phyloP scores from a whole-genome alignment of 1,140 invertebrate species.

The Kradibia gibbosae region DNA sequence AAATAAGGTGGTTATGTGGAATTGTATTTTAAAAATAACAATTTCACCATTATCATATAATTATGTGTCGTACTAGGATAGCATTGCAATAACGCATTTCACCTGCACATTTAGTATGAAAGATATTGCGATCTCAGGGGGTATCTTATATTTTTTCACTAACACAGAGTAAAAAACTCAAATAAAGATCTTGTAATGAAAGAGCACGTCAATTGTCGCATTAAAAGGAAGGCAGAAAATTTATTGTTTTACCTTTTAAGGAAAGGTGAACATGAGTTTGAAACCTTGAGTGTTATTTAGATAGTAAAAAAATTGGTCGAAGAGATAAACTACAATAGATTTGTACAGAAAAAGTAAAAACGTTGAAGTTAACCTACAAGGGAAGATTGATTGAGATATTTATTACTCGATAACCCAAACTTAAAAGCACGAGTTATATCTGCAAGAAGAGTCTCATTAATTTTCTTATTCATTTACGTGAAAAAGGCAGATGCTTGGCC shows the following conservation, averaged over 20 bases:
- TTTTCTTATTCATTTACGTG: neutral
- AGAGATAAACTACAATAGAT: conserved; percentile 56
- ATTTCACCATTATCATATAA: conserved; percentile 10
- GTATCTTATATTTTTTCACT: conserved; percentile 5
- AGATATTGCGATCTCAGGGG: neutral
- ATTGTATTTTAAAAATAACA: neutral
- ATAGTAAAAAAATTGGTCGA: neutral
- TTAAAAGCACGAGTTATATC: conserved; percentile 6
- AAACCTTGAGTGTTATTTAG: conserved; percentile 4
- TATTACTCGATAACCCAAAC: conserved; percentile 26
- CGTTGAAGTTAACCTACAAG: neutral
- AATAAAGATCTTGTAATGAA: conserved; percentile 42
- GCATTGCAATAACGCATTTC: conserved; percentile 2
- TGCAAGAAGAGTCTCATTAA: neutral
- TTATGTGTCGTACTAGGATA: neutral
- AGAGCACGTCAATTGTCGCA: conserved; percentile 43
- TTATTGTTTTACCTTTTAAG: conserved; percentile 37
- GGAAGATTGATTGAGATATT: conserved; percentile 48
- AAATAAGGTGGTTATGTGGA: neutral
- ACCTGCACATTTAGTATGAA: conserved; percentile 1
- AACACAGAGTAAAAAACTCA: conserved; percentile 4
- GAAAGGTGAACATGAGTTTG: conserved; percentile 24
- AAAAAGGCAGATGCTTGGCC: neutral
- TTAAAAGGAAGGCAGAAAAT: conserved; percentile 29
- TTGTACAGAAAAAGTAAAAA: conserved; percentile 39